phyloP scores from a whole-genome alignment of 2,113 vertebrate species.

The Calidris pygmaea region DNA sequence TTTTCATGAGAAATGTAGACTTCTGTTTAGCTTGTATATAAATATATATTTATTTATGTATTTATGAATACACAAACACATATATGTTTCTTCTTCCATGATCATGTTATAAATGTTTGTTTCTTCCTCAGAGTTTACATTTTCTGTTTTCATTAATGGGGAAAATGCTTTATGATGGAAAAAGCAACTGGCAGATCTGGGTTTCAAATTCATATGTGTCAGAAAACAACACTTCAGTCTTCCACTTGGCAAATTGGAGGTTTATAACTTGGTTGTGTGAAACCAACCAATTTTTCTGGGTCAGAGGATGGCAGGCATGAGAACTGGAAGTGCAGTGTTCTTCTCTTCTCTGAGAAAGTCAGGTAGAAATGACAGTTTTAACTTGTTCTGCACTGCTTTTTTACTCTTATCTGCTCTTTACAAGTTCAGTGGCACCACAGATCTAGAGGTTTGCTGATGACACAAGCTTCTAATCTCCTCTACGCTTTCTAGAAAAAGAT shows the following conservation, averaged over 20 bases:
- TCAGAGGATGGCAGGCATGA: not conserved
- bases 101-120: not conserved
- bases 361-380: not conserved
- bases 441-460: not conserved
- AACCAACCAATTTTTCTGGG: not conserved
- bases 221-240: not conserved
- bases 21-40: not conserved
- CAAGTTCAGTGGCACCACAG: not conserved
- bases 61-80: not conserved
- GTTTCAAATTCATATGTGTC: not conserved
- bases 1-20: slow-evolving; percentile 20
- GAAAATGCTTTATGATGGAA: not conserved
- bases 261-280: not conserved
- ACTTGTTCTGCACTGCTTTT: not conserved
- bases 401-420: not conserved
- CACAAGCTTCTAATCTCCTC: not conserved
- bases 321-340: not conserved
- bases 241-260: not conserved
- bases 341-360: not conserved
- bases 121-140: not conserved
- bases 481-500: not conserved
- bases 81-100: not conserved
- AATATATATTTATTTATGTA: not conserved
- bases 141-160: not conserved
- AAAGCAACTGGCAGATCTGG: not conserved